Conservation (phyloP, 2,797 vertebrate genomes). For the Craterocephalus amniculus region DNA sequence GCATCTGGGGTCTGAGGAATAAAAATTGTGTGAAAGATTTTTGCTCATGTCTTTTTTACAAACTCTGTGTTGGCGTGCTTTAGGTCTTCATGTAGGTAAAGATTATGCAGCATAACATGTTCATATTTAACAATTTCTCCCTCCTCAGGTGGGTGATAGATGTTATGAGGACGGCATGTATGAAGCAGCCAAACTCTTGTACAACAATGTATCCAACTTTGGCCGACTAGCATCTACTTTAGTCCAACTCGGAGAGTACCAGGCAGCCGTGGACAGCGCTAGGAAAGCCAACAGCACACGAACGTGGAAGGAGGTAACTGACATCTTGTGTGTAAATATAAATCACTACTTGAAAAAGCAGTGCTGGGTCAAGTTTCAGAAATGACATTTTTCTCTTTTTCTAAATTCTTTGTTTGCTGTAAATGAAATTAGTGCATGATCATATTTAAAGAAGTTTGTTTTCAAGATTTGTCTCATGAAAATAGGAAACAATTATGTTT, state of each 20-base stretch:
- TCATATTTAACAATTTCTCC: neutral
- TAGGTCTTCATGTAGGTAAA: neutral
- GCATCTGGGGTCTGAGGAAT: neutral
- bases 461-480: no score
- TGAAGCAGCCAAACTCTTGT: constrained; percentile 91
- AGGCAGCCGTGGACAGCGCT: constrained; percentile 93
- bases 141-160: constrained; percentile 76
- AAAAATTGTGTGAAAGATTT: no score
- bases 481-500: no score
- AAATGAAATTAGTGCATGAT: no score
- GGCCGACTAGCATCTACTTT: constrained; percentile 92
- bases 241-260: constrained; percentile 93
- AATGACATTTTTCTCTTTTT: neutral
- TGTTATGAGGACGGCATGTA: constrained; percentile 94
- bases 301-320: constrained; percentile 92
- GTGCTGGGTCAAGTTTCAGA: neutral
- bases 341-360: neutral
- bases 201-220: constrained; percentile 93
- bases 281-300: constrained; percentile 94
- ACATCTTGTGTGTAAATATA: neutral
- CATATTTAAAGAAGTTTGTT: neutral
- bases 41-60: no score
- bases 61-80: neutral
- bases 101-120: neutral
- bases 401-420: neutral